These are phyloP conservation scores for Scyliorhinus canicula DNA, from an alignment of 2,797 vertebrate genomes.

Conservation along the genomic window DNA sequence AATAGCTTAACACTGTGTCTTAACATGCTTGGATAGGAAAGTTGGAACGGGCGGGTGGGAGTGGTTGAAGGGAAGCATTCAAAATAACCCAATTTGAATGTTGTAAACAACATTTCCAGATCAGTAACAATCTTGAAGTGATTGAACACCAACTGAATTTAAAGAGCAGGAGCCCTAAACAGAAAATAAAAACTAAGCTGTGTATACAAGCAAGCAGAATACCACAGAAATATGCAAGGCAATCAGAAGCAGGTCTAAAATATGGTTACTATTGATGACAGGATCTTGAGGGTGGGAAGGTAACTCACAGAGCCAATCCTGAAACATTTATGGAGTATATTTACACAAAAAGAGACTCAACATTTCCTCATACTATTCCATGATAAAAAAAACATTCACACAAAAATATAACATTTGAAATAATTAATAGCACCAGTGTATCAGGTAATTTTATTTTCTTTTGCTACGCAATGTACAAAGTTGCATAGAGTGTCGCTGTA, in stretches of 20 bases:
- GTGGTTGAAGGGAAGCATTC: neutral
- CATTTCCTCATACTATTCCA: conserved; percentile 72
- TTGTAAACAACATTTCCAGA: neutral
- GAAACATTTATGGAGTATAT: conserved; percentile 72
- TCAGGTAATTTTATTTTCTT: conserved; percentile 71
- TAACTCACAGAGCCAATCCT: conserved; percentile 62
- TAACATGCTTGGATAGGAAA: neutral
- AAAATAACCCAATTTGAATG: neutral
- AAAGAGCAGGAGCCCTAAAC: conserved; percentile 48
- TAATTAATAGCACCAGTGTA: conserved; percentile 99
- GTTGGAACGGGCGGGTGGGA: neutral
- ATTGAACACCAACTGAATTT: neutral
- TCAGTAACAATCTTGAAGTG: neutral
- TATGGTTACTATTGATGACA: conserved; percentile 16
- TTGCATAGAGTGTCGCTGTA: conserved; percentile 82
- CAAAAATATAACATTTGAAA: conserved; percentile 98
- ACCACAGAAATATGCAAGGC: conserved; percentile 49
- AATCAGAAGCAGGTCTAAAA: conserved; percentile 22
- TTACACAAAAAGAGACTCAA: conserved; percentile 74
- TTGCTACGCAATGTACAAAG: conserved; percentile 85
- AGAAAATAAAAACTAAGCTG: conserved; percentile 52
- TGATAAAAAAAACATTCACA: conserved; percentile 84
- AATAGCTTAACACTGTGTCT: neutral
- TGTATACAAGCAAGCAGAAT: conserved; percentile 56
- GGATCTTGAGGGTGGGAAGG: conserved; percentile 45